Conservation (phyloP, 37 sponge, comb jelly and placozoan species). For the Mnemiopsis leidyi region DNA sequence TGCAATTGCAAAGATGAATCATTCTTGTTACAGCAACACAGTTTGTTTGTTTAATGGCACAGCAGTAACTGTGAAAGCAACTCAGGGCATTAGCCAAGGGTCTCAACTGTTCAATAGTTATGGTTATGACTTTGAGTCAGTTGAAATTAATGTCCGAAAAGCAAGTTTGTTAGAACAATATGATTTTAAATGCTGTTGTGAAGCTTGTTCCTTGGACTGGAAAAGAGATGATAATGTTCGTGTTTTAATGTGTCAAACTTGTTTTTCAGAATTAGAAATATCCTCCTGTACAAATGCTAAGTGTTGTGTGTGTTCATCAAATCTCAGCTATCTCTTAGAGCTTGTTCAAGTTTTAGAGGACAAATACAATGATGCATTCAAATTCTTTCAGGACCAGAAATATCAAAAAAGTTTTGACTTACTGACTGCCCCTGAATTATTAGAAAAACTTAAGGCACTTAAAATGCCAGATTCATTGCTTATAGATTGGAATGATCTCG, state of each 20-base stretch:
- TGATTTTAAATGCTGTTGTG: background rate
- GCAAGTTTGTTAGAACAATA: background rate
- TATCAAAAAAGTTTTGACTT: background rate
- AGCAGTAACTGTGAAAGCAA: background rate
- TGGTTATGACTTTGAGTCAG: background rate
- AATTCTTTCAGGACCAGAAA: background rate
- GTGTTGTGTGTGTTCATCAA: background rate
- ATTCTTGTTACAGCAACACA: background rate
- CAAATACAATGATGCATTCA: background rate
- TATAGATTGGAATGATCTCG: slow-evolving; percentile 9
- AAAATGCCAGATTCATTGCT: background rate
- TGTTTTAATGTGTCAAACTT: background rate
- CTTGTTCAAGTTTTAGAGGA: background rate
- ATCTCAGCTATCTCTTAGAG: background rate
- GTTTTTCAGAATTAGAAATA: background rate
- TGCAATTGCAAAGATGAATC: background rate
- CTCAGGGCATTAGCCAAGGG: background rate
- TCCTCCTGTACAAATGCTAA: background rate
- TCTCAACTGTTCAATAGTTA: background rate
- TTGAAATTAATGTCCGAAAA: background rate
- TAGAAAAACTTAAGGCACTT: background rate
- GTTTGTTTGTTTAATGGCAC: background rate
- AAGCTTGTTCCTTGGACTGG: background rate
- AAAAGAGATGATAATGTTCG: background rate
- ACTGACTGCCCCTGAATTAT: background rate